These are phyloP conservation scores for Diarsia rubi DNA, from an alignment of 2,888 invertebrate species.

Conservation along the genomic window DNA sequence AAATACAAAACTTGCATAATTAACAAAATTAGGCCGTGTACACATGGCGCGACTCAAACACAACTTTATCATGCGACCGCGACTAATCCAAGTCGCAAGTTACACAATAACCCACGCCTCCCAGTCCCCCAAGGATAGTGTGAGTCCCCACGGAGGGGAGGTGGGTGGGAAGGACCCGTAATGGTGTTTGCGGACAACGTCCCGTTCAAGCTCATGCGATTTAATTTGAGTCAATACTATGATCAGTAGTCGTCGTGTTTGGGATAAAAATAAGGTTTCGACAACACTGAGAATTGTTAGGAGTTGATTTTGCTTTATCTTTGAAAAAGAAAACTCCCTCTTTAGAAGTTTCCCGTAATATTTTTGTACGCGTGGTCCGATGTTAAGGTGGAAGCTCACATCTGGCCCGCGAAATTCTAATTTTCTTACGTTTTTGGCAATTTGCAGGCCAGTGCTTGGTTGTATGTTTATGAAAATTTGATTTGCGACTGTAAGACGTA, in stretches of 20 bases:
- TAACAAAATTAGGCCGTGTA: conserved; percentile 45
- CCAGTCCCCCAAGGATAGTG: neutral
- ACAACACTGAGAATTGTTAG: conserved; percentile 7
- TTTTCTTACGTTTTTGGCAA: no score
- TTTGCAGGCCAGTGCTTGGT: no score
- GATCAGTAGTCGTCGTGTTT: conserved; percentile 57
- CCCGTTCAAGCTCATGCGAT: conserved; percentile 68
- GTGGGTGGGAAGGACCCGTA: conserved; percentile 55
- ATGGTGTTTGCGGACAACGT: conserved; percentile 74
- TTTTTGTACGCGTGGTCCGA: neutral
- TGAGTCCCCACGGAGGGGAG: neutral
- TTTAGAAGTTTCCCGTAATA: neutral
- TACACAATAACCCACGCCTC: conserved; percentile 46
- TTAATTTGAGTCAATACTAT: conserved; percentile 72
- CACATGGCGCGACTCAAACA: conserved; percentile 42
- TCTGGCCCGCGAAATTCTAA: no score
- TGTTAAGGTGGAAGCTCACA: no score
- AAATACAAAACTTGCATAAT: conserved; percentile 55
- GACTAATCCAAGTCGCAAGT: conserved; percentile 56
- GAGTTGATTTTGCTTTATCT: conserved; percentile 5
- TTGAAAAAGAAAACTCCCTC: neutral
- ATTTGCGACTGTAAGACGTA: no score
- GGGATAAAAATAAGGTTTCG: conserved; percentile 54
- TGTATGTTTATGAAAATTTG: no score
- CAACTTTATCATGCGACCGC: conserved; percentile 49